phyloP scores from a whole-genome alignment of 2,797 vertebrate species.

The Tapirus indicus region DNA sequence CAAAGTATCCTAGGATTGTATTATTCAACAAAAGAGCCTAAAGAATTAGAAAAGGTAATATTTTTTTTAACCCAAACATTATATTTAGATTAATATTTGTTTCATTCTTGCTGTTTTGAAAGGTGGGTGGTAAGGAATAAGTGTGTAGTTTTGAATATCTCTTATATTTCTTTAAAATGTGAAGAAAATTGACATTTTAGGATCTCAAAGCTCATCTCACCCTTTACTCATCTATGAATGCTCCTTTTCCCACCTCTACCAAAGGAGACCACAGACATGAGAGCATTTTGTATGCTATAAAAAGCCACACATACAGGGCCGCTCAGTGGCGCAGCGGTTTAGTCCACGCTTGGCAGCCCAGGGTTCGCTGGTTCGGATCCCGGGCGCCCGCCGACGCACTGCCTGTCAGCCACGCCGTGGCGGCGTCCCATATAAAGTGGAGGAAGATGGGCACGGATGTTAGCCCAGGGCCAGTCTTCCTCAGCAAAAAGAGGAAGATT shows the following conservation, averaged over 20 bases:
- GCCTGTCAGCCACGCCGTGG: no score
- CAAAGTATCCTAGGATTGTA: constrained; percentile 90
- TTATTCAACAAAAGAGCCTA: constrained; percentile 88
- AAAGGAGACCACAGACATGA: neutral
- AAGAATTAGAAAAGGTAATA: constrained; percentile 90
- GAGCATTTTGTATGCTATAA: neutral
- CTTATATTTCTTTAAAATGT: constrained; percentile 1
- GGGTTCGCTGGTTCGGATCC: no score
- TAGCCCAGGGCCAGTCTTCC: no score
- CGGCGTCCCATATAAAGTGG: no score
- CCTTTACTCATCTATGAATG: neutral
- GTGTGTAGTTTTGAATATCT: neutral
- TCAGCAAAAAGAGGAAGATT: no score
- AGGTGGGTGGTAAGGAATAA: neutral
- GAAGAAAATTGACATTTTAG: neutral
- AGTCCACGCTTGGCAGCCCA: no score
- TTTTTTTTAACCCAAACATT: neutral
- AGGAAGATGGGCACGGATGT: no score
- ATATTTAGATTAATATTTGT: neutral
- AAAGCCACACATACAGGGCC: neutral
- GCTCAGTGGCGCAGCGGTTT: no score
- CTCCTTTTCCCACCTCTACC: neutral
- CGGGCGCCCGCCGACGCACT: no score
- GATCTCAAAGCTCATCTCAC: neutral
- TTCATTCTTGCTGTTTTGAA: neutral